Percentiles rank a stretch among this genome's conserved stretches.
Evolutionary conservation across 2,797 vertebrate genomes (phyloP).

Genomic region (Trematomus bernacchii): DNA sequence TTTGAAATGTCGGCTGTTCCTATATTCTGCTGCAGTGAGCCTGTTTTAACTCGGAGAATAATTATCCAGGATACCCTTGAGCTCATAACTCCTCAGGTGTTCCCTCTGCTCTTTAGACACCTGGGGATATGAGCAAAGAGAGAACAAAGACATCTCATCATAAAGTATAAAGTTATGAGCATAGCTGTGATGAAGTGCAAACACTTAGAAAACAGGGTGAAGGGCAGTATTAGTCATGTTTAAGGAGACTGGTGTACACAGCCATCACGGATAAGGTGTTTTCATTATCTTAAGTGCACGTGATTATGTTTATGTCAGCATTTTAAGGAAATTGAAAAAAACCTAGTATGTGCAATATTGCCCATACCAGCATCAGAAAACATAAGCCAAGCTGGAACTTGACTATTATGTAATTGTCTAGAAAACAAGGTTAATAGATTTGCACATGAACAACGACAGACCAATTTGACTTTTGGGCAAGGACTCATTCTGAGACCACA

Average conservation of each 20-base stretch:
- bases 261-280: conserved; percentile 57
- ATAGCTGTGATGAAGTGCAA: conserved; percentile 50
- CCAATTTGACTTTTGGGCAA: neutral
- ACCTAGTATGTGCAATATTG: conserved; percentile 44
- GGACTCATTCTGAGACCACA: neutral
- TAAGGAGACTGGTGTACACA: conserved; percentile 41
- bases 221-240: conserved; percentile 49
- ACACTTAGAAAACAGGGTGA: conserved; percentile 58
- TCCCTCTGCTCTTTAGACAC: conserved; percentile 45
- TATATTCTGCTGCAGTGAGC: conserved; percentile 14
- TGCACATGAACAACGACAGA: neutral
- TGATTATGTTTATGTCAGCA: conserved; percentile 68
- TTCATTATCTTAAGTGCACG: conserved; percentile 77
- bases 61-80: conserved; percentile 42
- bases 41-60: conserved; percentile 42
- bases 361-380: conserved; percentile 34
- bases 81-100: conserved; percentile 53
- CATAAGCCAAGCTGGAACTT: conserved; percentile 18
- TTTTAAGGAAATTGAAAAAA: conserved; percentile 53
- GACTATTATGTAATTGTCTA: too few species aligned
- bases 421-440: too few species aligned
- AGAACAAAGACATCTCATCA: conserved; percentile 61
- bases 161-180: conserved; percentile 61
- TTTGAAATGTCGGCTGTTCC: conserved; percentile 13
- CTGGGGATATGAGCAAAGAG: conserved; percentile 42